Evolutionary conservation across 2,797 vertebrate species (phyloP), one percentile per base, ranked within the genome.

Genomic region (Oreochromis mossambicus): DNA sequence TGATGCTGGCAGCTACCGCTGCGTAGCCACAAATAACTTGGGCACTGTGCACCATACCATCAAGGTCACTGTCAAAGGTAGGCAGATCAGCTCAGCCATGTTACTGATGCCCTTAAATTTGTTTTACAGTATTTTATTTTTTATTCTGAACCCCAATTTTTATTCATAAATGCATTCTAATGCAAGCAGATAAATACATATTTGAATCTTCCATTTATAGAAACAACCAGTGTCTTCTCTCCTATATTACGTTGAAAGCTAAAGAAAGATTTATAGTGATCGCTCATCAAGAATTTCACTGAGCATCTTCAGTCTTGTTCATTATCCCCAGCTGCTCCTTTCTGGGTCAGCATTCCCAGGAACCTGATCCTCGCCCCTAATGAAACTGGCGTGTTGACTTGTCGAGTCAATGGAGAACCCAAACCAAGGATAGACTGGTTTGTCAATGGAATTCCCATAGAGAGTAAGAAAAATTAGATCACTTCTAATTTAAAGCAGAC

Each of bases 301-400:
- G 26, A 70, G 8, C 29, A 11, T 54, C 0, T 48, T 79, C 11
- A 1, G 70, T 55, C 26, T 32, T 81, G 10, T 83, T 83, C 21
- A 11, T 63, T 34, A 11, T 75, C 15, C 77, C 21, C 90, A 99
- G 98, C 98, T 86, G 97, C 98, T 87, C 98, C 98, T 4, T 99
- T 98, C 94, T 99, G 98, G 98, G 97, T 99, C 93, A 97, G 96
- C 51, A 96, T 96, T 68, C 98, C 98, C 79, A 96, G 96, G 87
- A 99, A 99, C 90, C 96, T 99, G 86, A 97, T 99, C 80, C 94
- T 99, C 24, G 98, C 98, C 76, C 98, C 98, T 4, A 98, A 97
- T 92, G 98, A 99, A 94, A 96, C 97, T 4, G 98, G 98, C 12
- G 96, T 95, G 43, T 92, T 99, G 87, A 97, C 96, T 61, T 99